Base-by-base conservation (phyloP, 2,888 invertebrate species). In the Brachyopa scutellaris region DNA sequence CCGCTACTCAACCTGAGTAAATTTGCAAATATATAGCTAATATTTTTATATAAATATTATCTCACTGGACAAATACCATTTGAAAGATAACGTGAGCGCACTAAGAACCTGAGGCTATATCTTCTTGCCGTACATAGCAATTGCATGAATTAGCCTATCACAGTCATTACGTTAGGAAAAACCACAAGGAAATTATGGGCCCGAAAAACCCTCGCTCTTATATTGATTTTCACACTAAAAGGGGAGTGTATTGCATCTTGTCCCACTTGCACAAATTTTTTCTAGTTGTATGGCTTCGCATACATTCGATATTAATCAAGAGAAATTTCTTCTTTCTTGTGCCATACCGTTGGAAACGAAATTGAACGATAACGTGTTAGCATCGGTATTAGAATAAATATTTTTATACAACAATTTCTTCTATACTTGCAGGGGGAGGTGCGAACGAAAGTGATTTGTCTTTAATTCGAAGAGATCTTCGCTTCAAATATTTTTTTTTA, bases 381-480 rank as follows among this genome's bases (percentile, higher is more conserved):
- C 21, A 45, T 5, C 11, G 19, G 19, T 26, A 33, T 62, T 26
- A 36, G n/a, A 17, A 47, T 33, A 45, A 31, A 47, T 13, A 47
- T 57, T 45, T 19, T 17, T 1, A 36, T 11, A 36, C 5, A 1
- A n/a, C 7, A 3, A 36, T n/a, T 49, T 62, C 6, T 53, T 70
- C 77, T 78, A 69, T 74, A 21, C 9, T 88, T 88, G 6, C 86
- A 90, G 90, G 90, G 90, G 90, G 90, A 90, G 90, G 90, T 90
- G 90, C 90, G 86, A 88, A 88, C 86, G 85, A 86, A 85, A 85
- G 84, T 84, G 84, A 86, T 86, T 87, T 88, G 88, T 87, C 88
- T 85, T 86, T 86, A 85, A 87, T 78, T 86, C 84, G 84, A 86
- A 86, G 85, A 85, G 85, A 85, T 84, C 84, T 84, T 86, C 85